Evolutionary conservation across 2,888 invertebrate species (phyloP).

Genomic region (Cerceris ruficornis): DNA sequence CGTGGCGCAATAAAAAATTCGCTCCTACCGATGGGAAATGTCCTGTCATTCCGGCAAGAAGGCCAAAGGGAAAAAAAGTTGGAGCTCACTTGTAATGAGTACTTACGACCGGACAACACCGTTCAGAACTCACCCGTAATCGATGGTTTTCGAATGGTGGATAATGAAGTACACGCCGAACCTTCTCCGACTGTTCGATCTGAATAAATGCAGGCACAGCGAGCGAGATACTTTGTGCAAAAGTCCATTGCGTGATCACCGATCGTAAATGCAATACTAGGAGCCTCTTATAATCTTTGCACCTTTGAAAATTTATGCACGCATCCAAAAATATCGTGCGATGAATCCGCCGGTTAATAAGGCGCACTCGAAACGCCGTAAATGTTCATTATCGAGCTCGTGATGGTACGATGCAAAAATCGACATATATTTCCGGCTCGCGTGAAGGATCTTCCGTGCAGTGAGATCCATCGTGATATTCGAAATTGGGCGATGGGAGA

Average conservation of each 20-base stretch:
- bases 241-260: conserved; percentile 40
- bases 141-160: conserved; percentile 37
- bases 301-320: conserved; percentile 21
- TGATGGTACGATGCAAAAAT: too few relatives aligned
- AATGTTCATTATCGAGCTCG: background rate
- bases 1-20: conserved; percentile 7
- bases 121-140: conserved; percentile 37
- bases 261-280: conserved; percentile 11
- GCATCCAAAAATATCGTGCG: background rate
- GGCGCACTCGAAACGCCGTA: background rate
- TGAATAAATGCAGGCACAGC: conserved; percentile 47
- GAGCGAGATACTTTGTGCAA: conserved; percentile 13
- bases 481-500: too few relatives aligned
- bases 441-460: too few relatives aligned
- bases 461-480: too few relatives aligned
- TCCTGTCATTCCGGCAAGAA: conserved; percentile 8
- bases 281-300: conserved; percentile 24
- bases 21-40: conserved; percentile 5
- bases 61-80: background rate
- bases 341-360: background rate
- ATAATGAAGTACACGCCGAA: conserved; percentile 39
- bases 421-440: too few relatives aligned
- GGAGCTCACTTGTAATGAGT: conserved; percentile 21
- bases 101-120: conserved; percentile 16
- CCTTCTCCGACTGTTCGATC: conserved; percentile 46